Evolutionary conservation across 2,888 invertebrate genomes (phyloP).

Genomic region (Cotesia congregata): DNA sequence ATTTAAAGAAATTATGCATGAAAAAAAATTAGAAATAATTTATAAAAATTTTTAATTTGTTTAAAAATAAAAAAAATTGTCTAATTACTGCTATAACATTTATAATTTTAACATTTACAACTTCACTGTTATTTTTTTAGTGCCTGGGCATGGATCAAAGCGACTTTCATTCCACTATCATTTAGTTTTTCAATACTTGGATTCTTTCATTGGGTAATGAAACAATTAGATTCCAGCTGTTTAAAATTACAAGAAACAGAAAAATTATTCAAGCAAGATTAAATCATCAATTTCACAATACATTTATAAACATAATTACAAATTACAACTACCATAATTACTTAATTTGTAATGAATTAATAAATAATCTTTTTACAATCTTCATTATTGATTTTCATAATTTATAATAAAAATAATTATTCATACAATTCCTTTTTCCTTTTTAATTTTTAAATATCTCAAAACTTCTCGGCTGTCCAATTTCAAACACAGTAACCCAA

Average conservation of each 20-base stretch:
- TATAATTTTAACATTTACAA: slow-evolving; percentile 5
- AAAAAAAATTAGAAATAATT: too few species aligned
- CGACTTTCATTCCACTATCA: slow-evolving; percentile 83
- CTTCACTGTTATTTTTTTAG: slow-evolving; percentile 66
- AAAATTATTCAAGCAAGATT: slow-evolving; percentile 20
- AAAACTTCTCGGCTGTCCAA: too few species aligned
- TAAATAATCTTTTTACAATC: too few species aligned
- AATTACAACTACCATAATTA: too few species aligned
- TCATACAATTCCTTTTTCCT: too few species aligned
- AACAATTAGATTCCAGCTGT: slow-evolving; percentile 75
- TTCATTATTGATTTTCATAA: too few species aligned
- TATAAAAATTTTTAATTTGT: too few species aligned
- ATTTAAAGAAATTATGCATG: not conserved
- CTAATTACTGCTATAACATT: not conserved
- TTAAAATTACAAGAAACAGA: slow-evolving; percentile 9
- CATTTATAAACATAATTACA: not conserved
- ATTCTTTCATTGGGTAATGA: slow-evolving; percentile 85
- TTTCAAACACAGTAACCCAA: too few species aligned
- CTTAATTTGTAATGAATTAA: too few species aligned
- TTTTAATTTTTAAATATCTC: too few species aligned
- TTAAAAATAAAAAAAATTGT: not conserved
- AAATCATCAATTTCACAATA: not conserved
- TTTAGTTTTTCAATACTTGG: slow-evolving; percentile 84
- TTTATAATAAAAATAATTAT: too few species aligned
- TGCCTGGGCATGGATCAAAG: slow-evolving; percentile 82